Conservation (phyloP, 2,888 invertebrate genomes). For the Dastarcus helophoroides region DNA sequence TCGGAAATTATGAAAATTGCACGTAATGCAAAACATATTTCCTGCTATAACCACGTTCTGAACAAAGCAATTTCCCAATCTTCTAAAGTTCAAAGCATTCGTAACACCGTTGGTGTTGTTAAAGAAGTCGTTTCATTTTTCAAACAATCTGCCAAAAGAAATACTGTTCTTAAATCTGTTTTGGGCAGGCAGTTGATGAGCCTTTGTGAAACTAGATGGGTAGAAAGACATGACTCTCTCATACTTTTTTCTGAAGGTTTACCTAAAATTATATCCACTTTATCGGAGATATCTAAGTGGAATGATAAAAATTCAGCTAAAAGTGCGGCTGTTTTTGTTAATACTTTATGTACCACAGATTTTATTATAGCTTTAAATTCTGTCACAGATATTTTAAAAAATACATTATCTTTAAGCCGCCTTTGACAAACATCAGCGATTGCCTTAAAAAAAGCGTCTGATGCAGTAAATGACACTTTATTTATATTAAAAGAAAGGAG, state of each 20-base stretch:
- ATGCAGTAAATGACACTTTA: slow-evolving; percentile 1
- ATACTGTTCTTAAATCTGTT: too few species aligned
- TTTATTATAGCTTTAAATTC: slow-evolving; percentile 1
- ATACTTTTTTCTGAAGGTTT: too few species aligned
- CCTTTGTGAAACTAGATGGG: slow-evolving; percentile 16
- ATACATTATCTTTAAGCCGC: neutral
- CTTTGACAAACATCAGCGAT: neutral
- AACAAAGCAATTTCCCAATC: slow-evolving; percentile 13
- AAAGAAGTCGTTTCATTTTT: slow-evolving; percentile 11
- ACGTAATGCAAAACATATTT: slow-evolving; percentile 10
- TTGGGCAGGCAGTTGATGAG: slow-evolving; percentile 8
- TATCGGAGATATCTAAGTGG: too few species aligned
- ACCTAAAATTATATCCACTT: too few species aligned
- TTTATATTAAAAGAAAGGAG: slow-evolving; percentile 1
- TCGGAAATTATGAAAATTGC: slow-evolving; percentile 10
- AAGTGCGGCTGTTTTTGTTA: slow-evolving; percentile 1
- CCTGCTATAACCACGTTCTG: slow-evolving; percentile 13
- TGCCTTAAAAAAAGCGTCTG: neutral
- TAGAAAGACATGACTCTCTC: slow-evolving; percentile 13
- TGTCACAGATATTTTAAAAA: neutral
- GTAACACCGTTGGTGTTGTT: slow-evolving; percentile 13
- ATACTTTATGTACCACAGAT: slow-evolving; percentile 1
- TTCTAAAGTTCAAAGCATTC: slow-evolving; percentile 9
- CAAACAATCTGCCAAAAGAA: too few species aligned
- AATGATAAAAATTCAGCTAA: too few species aligned